These are phyloP conservation scores for Blastomussa wellsi DNA, from an alignment of 92 coral and sea anemone genomes.

Conservation along the genomic window DNA sequence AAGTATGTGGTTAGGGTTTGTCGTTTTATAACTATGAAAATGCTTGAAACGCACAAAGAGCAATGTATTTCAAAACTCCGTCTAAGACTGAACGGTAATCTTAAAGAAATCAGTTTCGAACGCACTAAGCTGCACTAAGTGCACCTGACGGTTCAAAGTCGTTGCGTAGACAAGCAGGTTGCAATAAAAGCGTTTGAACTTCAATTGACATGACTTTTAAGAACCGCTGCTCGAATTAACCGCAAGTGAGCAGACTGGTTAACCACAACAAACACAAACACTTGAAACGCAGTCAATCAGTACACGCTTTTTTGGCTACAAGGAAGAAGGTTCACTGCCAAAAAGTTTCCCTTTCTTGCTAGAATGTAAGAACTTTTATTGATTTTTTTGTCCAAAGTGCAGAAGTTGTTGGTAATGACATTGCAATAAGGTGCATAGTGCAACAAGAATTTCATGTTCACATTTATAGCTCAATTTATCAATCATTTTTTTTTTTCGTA, in stretches of 20 bases:
- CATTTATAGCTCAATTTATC: background rate
- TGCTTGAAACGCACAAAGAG: too few relatives aligned
- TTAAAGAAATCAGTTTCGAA: too few relatives aligned
- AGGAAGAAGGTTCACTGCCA: background rate
- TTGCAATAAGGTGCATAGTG: too few relatives aligned
- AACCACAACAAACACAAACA: background rate
- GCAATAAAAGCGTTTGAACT: too few relatives aligned
- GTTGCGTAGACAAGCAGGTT: too few relatives aligned
- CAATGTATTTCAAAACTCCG: too few relatives aligned
- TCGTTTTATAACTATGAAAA: too few relatives aligned
- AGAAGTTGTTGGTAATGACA: background rate
- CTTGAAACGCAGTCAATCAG: background rate
- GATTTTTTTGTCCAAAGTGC: background rate
- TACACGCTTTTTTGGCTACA: background rate
- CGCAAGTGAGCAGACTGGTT: background rate
- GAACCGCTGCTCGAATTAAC: background rate
- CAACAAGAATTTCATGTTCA: background rate
- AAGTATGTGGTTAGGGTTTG: background rate
- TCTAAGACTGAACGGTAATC: too few relatives aligned
- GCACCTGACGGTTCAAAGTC: too few relatives aligned
- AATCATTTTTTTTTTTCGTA: background rate
- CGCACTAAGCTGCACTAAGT: too few relatives aligned
- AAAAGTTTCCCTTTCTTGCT: background rate
- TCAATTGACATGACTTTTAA: background rate
- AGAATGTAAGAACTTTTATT: background rate